Evolutionary conservation across 2,113 vertebrate species (phyloP), one percentile per base, ranked within the genome.

Genomic region (Oryctolagus cuniculus): DNA sequence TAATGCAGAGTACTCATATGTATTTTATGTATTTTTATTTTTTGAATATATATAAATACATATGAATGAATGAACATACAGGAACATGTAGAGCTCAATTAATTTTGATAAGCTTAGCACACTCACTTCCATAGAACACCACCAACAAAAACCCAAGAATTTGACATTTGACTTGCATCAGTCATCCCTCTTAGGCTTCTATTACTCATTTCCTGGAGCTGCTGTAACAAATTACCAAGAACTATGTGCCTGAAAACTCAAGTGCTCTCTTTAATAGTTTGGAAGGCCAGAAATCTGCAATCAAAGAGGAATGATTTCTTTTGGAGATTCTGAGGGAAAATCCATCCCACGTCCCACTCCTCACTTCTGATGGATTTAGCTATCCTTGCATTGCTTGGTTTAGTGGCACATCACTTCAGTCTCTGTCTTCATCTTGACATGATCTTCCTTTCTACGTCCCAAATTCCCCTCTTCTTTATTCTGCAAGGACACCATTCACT

Each of bases 311-410:
- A 10, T 31, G 10, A 5, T 27, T 34, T 61, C 25, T 24, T 38
- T 31, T 73, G 24, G 24, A 78, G 10, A 17, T 2, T 38, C 36
- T 29, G 2, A 79, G 51, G 51, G 8, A 53, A 4, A 44, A 4
- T 12, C 11, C 1, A 0, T 0, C 5, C 55, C 11, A 4, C 3
- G 34, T 16, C 15, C 78, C 4, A 24, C 31, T 70, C 15, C 11
- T 58, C 13, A 1, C 7, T 27, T 70, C n/a, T 27, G 17, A 2
- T 7, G 10, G 8, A 7, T 15, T n/a, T 25, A 44, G 17, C 25
- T 55, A 0, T 58, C 10, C 4, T 80, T 0, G 10, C n/a, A 5
- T 44, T 15, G 6, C 4, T 53, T 53, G 79, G 17, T 13, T 21
- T 66, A 10, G 3, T 6, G 36, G 4, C 25, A 5, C 2, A 3